Evolutionary conservation across 2,888 invertebrate genomes (phyloP), one percentile per base, ranked within the genome.

Genomic region (Nomada goodeniana): DNA sequence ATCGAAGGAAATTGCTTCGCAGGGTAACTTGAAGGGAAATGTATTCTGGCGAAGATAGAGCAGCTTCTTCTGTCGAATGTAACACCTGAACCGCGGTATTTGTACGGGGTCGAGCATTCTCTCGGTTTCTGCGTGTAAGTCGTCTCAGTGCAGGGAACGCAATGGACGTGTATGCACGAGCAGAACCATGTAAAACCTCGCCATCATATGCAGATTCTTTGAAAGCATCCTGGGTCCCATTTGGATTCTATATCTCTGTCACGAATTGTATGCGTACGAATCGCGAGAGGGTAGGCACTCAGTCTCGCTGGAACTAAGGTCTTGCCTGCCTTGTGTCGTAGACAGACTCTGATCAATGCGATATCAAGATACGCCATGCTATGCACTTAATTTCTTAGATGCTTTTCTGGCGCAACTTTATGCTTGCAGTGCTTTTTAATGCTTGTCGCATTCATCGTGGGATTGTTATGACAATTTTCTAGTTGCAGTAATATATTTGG

Each of bases 181-280:
- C 55, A 64, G 63, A 71, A 29, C 29, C 47, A 73, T 64, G 55
- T 64, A 59, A 76, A 73, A 67, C 47, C 76, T 76, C 52, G 59
- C 64, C 71, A 52, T 76, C 73, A 73, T 65, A 76, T 76, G 76
- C 76, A 76, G 72, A 76, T 76, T 76, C 72, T 76, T 76, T 76
- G 76, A 76, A 76, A 76, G 76, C 73, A 44, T 47, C 15, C 76
- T 52, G 55, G 64, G 64, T 55, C 72, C 76, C 73, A 73, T 76
- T 76, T 73, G 57, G 64, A 73, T 73, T 63, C 72, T 61, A 61
- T 63, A 53, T 44, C 20, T n/a, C 18, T 59, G 64, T 59, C 50
- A 52, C 36, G 36, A 76, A 76, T 64, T 76, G 72, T 59, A 65
- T 26, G 72, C 55, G 50, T 57, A 42, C 47, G 23, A 26, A 47